phyloP scores from a whole-genome alignment of 35 echinoderm and acorn worm species.

The Apostichopus parvimensis region DNA sequence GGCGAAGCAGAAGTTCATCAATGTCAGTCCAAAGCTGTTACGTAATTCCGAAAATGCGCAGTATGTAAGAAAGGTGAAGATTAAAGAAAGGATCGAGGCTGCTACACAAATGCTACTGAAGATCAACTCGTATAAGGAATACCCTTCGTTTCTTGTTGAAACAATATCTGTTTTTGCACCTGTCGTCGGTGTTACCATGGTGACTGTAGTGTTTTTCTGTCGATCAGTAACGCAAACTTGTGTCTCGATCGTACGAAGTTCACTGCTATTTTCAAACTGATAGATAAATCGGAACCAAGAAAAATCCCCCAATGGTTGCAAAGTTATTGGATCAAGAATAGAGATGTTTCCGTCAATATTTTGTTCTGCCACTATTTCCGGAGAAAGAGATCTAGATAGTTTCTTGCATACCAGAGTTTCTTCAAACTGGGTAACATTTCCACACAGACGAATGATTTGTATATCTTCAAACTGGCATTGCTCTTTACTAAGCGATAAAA shows the following conservation, averaged over 20 bases:
- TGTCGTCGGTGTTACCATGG: background rate
- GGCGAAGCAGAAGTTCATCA: constrained; percentile 24
- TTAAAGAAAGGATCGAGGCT: background rate
- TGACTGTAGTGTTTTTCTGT: background rate
- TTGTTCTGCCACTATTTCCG: background rate
- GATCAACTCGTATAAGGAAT: background rate
- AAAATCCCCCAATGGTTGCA: background rate
- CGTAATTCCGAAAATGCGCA: background rate
- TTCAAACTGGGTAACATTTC: background rate
- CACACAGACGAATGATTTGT: background rate
- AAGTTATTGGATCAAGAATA: background rate
- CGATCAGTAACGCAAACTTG: background rate
- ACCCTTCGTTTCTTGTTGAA: background rate
- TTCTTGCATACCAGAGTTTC: background rate
- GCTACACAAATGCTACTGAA: constrained; percentile 33
- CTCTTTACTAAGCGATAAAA: background rate
- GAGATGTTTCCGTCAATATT: background rate
- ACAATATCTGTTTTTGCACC: background rate
- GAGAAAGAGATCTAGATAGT: background rate
- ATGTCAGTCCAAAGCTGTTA: constrained; percentile 19
- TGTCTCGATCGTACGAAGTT: background rate
- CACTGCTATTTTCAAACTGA: background rate
- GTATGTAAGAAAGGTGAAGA: constrained; percentile 8
- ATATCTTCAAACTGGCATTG: background rate
- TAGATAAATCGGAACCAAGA: background rate